Percentiles rank a stretch among this genome's conserved stretches.
phyloP scores from a whole-genome alignment of 2,113 vertebrate genomes.

The Myrmophylax atrothorax region DNA sequence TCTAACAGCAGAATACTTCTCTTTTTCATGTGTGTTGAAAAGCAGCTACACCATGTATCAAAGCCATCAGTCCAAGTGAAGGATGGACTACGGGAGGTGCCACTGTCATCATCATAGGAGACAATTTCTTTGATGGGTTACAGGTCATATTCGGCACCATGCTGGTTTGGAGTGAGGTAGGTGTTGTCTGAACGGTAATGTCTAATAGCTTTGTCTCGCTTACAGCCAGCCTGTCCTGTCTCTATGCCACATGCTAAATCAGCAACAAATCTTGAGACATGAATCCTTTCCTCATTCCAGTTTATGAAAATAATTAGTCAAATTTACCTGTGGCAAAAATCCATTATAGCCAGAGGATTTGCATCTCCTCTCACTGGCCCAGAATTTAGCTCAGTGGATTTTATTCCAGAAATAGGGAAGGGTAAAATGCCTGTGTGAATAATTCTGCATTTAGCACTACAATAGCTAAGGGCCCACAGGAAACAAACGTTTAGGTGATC shows the following conservation, averaged over 20 bases:
- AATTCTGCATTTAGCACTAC: conserved; percentile 31
- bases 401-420: background rate
- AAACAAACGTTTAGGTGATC: background rate
- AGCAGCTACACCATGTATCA: conserved; percentile 97
- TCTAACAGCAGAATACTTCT: conserved; percentile 81
- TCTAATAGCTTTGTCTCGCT: conserved; percentile 75
- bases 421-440: background rate
- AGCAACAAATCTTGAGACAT: conserved; percentile 24
- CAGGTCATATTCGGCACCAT: conserved; percentile 99
- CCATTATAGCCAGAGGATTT: background rate
- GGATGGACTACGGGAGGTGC: conserved; percentile 98
- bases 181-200: conserved; percentile 81
- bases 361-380: background rate
- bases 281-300: background rate
- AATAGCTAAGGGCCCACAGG: conserved; percentile 14
- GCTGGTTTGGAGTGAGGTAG: conserved; percentile 98
- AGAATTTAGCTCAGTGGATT: background rate
- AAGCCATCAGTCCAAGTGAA: conserved; percentile 99
- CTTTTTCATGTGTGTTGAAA: conserved; percentile 85
- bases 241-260: conserved; percentile 38
- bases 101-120: conserved; percentile 97
- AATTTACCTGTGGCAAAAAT: conserved; percentile 32
- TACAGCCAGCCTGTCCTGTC: conserved; percentile 50
- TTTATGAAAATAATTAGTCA: conserved; percentile 46
- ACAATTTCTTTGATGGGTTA: conserved; percentile 98